These are phyloP conservation scores for Pycnonotus jocosus DNA, from an alignment of 2,113 vertebrate species.

Conservation along the genomic window DNA sequence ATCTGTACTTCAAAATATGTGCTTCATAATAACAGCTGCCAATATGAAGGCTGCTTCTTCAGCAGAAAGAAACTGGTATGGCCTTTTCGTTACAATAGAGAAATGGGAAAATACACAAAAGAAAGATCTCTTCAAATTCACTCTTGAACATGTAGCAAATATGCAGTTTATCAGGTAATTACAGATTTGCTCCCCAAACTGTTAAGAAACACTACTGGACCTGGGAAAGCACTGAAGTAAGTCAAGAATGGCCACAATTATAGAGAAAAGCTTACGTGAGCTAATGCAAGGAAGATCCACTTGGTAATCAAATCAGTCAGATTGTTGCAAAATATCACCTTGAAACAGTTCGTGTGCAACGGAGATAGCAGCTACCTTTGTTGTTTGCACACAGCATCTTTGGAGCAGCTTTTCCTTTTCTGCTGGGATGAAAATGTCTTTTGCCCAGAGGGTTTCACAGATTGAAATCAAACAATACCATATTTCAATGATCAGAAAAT, in stretches of 20 bases:
- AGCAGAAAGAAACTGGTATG: not conserved
- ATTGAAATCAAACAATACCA: not conserved
- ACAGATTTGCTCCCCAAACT: not conserved
- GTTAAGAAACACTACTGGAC: not conserved
- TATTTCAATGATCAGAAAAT: not conserved
- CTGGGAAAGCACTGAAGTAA: not conserved
- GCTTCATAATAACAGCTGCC: not conserved
- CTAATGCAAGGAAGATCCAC: not conserved
- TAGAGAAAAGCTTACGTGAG: not conserved
- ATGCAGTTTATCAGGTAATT: not conserved
- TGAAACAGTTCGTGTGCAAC: not conserved
- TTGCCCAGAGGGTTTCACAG: not conserved
- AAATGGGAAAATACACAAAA: not conserved
- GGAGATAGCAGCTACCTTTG: not conserved
- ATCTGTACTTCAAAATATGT: not conserved
- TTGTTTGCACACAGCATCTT: not conserved
- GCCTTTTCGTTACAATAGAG: not conserved
- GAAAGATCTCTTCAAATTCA: not conserved
- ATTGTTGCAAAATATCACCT: not conserved
- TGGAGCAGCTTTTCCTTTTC: not conserved
- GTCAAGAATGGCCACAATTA: not conserved
- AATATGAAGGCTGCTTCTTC: not conserved
- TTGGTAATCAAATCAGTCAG: not conserved
- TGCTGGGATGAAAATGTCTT: not conserved
- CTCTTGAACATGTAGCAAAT: not conserved